phyloP scores from a whole-genome alignment of 1,140 invertebrate species.

The Euwallacea similis region DNA sequence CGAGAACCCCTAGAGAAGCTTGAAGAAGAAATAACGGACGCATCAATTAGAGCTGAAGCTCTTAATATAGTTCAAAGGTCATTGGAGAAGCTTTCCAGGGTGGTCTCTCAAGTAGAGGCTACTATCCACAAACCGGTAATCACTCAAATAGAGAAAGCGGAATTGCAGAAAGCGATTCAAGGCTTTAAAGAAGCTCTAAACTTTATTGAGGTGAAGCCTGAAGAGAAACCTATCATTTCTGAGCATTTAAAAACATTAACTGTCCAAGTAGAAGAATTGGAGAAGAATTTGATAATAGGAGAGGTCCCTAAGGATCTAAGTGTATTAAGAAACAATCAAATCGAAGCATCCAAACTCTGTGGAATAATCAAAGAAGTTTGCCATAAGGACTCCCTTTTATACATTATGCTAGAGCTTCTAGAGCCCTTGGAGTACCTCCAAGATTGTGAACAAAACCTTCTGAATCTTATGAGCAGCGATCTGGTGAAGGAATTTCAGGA shows the following conservation, averaged over 20 bases:
- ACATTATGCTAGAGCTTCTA: slow-evolving; percentile 11
- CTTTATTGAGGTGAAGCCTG: slow-evolving; percentile 17
- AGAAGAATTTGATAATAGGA: slow-evolving; percentile 15
- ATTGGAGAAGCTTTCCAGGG: slow-evolving; percentile 37
- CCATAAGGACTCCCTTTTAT: slow-evolving; percentile 3
- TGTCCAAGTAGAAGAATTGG: slow-evolving; percentile 35
- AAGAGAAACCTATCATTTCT: slow-evolving; percentile 12
- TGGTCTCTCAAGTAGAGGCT: slow-evolving; percentile 16
- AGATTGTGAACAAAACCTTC: slow-evolving; percentile 30
- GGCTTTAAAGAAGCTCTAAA: slow-evolving; percentile 35
- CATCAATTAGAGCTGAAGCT: slow-evolving; percentile 11
- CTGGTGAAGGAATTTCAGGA: slow-evolving; percentile 20
- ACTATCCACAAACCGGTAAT: slow-evolving; percentile 34
- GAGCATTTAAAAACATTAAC: slow-evolving; percentile 31
- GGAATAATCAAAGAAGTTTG: slow-evolving; percentile 32
- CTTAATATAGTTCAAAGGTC: slow-evolving; percentile 21
- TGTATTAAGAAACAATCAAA: slow-evolving; percentile 29
- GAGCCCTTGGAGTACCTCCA: slow-evolving; percentile 33
- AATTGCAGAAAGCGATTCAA: slow-evolving; percentile 33
- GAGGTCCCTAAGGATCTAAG: slow-evolving; percentile 1
- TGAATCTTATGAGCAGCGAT: slow-evolving; percentile 18
- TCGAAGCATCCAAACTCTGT: slow-evolving; percentile 30
- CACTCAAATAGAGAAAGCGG: slow-evolving; percentile 18
- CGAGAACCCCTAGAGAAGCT: slow-evolving; percentile 35
- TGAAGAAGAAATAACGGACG: slow-evolving; percentile 29